Conservation (phyloP, 2,888 invertebrate species). For the Thereva unica region DNA sequence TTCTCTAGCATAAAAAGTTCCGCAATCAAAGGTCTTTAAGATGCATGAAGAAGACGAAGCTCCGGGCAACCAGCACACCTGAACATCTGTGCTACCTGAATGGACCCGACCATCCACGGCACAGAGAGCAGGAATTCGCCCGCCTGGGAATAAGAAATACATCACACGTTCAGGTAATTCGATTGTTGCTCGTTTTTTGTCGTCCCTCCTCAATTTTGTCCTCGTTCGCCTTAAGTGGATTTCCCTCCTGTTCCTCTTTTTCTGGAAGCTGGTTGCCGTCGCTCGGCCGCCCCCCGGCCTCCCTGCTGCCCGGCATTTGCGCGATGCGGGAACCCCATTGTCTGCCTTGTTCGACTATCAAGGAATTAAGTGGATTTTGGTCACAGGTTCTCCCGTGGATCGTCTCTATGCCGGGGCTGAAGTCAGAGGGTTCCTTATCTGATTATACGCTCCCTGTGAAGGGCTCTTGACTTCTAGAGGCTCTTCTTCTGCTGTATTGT, state of each 20-base stretch:
- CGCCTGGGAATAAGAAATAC: conserved; percentile 4
- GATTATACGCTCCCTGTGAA: neutral
- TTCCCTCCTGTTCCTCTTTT: conserved; percentile 4
- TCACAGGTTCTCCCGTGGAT: conserved; percentile 11
- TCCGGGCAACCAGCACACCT: neutral
- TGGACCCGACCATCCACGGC: conserved; percentile 4
- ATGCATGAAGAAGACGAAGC: too few relatives aligned
- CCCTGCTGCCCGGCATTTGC: neutral
- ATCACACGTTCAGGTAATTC: conserved; percentile 18
- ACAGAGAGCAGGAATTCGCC: conserved; percentile 11
- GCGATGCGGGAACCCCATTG: conserved; percentile 1
- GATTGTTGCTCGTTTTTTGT: conserved; percentile 11
- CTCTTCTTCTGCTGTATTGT: neutral
- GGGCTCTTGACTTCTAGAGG: conserved; percentile 3
- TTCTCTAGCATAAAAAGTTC: too few relatives aligned
- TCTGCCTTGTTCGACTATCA: conserved; percentile 16
- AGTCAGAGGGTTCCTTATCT: neutral
- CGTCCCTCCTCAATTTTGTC: conserved; percentile 5
- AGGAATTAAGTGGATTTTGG: conserved; percentile 21
- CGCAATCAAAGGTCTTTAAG: too few relatives aligned
- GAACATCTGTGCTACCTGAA: conserved; percentile 24
- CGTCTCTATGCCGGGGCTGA: neutral
- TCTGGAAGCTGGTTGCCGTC: conserved; percentile 4
- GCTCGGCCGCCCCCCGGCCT: neutral
- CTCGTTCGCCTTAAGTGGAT: conserved; percentile 14